These are phyloP conservation scores for Amblyornis subalaris DNA, from an alignment of 2,113 vertebrate species.

Conservation along the genomic window DNA sequence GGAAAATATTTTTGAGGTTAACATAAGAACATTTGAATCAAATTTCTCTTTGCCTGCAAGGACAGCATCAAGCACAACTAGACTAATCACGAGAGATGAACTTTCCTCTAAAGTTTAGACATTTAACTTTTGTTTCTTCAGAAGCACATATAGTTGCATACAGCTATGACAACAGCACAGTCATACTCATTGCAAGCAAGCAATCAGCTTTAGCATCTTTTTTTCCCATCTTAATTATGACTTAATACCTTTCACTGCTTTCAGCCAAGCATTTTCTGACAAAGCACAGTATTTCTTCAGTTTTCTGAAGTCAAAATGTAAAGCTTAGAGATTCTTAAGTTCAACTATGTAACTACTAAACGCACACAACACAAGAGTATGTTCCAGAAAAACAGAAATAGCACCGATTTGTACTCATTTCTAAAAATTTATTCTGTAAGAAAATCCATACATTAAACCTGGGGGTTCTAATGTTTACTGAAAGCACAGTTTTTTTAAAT, in stretches of 20 bases:
- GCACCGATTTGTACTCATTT: not conserved
- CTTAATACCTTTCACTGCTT: not conserved
- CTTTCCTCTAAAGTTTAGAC: not conserved
- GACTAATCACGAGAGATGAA: not conserved
- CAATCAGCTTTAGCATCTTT: not conserved
- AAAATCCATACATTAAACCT: not conserved
- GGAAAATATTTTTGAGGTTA: constrained; percentile 57
- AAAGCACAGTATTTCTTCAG: not conserved
- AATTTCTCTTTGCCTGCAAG: not conserved
- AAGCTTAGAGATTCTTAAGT: not conserved
- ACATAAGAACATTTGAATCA: not conserved
- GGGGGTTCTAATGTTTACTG: not conserved
- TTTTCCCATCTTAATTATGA: not conserved
- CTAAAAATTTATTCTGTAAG: not conserved
- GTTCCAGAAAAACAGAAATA: not conserved
- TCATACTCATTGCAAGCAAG: not conserved
- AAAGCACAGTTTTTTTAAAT: not conserved
- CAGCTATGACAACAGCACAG: not conserved
- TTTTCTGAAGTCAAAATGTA: not conserved
- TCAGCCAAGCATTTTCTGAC: not conserved
- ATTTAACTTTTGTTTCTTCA: not conserved
- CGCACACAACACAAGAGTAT: not conserved
- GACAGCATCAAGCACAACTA: not conserved
- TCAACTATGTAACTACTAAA: not conserved
- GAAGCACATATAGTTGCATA: not conserved